Evolutionary conservation across 1,140 invertebrate species (phyloP).

Genomic region (Chionoecetes opilio): DNA sequence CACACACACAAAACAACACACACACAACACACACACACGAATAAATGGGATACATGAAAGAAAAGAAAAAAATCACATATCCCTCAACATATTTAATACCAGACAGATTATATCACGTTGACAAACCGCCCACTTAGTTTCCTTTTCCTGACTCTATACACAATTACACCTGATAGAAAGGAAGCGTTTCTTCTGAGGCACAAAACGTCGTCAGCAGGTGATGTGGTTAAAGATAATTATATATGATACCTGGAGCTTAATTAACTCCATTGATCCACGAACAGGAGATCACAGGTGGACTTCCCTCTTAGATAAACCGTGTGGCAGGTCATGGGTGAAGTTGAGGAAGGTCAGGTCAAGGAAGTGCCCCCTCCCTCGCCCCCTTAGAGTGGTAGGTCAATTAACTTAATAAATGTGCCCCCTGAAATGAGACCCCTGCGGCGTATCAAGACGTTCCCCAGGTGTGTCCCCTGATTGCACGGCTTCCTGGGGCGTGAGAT

Average conservation of each 20-base stretch:
- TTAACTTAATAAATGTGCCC: neutral
- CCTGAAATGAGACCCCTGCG: neutral
- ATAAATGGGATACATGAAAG: too few species aligned
- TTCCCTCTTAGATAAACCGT: neutral
- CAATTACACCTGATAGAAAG: neutral
- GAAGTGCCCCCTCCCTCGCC: too few species aligned
- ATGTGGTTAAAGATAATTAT: too few species aligned
- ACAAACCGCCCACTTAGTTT: neutral
- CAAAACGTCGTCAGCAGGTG: neutral
- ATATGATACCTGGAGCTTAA: too few species aligned
- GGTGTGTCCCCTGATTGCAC: too few species aligned
- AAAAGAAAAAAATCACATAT: too few species aligned
- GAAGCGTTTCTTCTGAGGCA: too few species aligned
- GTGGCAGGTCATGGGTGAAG: neutral
- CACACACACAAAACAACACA: too few species aligned
- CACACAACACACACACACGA: too few species aligned
- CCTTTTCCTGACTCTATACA: neutral
- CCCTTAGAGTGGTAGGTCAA: neutral
- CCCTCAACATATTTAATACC: neutral
- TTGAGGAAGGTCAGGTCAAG: neutral
- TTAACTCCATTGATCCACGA: neutral
- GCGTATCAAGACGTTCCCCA: neutral
- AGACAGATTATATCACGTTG: neutral
- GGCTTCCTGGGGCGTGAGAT: too few species aligned
- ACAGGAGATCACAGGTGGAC: neutral